Conservation (phyloP, 2,113 vertebrate genomes). For the Piaya cayana region DNA sequence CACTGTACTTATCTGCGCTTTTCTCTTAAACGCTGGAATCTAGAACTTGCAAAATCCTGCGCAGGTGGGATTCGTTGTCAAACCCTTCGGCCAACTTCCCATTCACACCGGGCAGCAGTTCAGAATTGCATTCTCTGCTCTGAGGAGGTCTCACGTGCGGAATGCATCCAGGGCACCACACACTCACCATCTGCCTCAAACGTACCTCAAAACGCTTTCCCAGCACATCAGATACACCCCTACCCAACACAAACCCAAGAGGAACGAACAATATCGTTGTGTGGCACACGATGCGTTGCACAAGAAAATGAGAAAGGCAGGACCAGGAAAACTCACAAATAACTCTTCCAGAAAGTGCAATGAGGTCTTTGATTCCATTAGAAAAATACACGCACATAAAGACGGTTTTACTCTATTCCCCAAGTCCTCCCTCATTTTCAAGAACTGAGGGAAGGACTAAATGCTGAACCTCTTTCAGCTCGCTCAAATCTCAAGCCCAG, state of each 20-base stretch:
- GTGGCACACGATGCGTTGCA: neutral
- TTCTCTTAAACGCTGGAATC: neutral
- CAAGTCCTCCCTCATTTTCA: neutral
- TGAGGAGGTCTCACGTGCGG: neutral
- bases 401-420: neutral
- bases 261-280: neutral
- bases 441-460: neutral
- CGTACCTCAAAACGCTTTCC: neutral
- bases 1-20: neutral
- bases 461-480: neutral
- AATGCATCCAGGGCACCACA: neutral
- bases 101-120: fast-evolving
- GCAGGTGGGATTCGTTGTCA: neutral
- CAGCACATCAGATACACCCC: neutral
- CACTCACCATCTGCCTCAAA: neutral
- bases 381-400: neutral
- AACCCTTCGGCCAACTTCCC: neutral
- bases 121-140: neutral
- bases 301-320: neutral
- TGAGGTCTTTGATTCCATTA: neutral
- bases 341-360: neutral
- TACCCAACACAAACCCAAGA: neutral
- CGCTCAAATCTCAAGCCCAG: neutral
- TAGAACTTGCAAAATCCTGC: neutral
- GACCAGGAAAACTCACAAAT: neutral